phyloP scores from a whole-genome alignment of 2,797 vertebrate genomes.

The Rhinella marina region DNA sequence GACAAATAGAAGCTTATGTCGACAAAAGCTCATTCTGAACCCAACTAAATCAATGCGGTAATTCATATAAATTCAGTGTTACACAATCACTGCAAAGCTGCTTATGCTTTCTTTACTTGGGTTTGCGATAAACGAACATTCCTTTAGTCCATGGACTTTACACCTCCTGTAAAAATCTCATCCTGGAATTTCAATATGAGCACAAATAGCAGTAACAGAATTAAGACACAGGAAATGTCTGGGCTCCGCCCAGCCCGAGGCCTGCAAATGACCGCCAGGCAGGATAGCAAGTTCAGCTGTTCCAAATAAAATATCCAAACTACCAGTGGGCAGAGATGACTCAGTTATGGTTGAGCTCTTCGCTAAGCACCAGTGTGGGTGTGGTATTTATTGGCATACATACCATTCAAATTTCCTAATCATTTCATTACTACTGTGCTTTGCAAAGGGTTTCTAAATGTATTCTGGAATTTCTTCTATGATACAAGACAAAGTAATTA shows the following conservation, averaged over 20 bases:
- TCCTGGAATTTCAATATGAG: not conserved
- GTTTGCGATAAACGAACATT: constrained; percentile 13
- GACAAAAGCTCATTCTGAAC: not conserved
- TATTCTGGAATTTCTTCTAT: not conserved
- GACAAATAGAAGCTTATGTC: not conserved
- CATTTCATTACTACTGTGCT: not conserved
- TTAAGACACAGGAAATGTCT: constrained; percentile 8
- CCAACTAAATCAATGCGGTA: not conserved
- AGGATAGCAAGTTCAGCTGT: constrained; percentile 4
- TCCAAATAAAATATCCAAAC: constrained; percentile 51
- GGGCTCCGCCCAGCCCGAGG: constrained; percentile 50
- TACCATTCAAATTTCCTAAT: not conserved
- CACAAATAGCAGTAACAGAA: constrained; percentile 23
- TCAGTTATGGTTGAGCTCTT: not conserved
- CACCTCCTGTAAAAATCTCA: constrained; percentile 23
- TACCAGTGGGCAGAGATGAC: constrained; percentile 42
- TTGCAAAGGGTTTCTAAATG: not conserved
- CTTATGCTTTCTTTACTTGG: not conserved
- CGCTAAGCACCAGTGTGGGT: constrained; percentile 2
- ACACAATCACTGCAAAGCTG: constrained; percentile 29
- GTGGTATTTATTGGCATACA: constrained; percentile 49
- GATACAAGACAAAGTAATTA: not conserved
- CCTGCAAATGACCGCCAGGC: constrained; percentile 33
- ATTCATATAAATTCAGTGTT: constrained; percentile 14
- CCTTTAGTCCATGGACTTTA: not conserved